A percentile compares a stretch with the other conserved stretches of the same genome.
Evolutionary conservation across 2,113 vertebrate species (phyloP).

Genomic region (Aptenodytes patagonicus): DNA sequence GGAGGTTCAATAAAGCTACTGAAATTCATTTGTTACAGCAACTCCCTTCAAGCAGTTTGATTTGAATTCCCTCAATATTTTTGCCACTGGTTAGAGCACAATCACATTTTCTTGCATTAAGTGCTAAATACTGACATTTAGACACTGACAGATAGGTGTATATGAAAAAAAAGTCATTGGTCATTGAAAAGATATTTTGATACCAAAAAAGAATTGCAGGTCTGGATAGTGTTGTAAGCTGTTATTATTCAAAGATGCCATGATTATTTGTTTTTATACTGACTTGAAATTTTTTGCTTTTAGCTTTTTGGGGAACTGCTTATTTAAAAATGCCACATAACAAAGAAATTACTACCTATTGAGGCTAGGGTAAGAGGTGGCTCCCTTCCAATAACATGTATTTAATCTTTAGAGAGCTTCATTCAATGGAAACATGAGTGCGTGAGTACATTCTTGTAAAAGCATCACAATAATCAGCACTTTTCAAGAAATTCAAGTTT

Average conservation of each 20-base stretch:
- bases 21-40: not conserved
- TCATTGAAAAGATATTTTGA: not conserved
- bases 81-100: not conserved
- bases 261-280: not conserved
- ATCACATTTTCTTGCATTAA: not conserved
- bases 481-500: not conserved
- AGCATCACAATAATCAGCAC: not conserved
- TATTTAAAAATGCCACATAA: not conserved
- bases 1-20: not conserved
- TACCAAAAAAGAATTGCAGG: not conserved
- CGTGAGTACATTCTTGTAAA: not conserved
- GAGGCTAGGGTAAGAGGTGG: not conserved
- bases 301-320: not conserved
- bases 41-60: not conserved
- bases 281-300: not conserved
- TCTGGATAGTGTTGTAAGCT: not conserved
- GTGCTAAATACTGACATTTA: not conserved
- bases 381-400: not conserved
- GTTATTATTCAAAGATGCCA: not conserved
- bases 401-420: not conserved
- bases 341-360: not conserved
- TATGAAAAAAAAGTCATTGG: not conserved
- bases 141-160: not conserved
- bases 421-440: not conserved
- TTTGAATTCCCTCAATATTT: not conserved